A percentile compares a stretch with the other conserved stretches of the same genome.
Evolutionary conservation across 2,113 vertebrate genomes (phyloP).

Genomic region (Chloropsis cyanopogon): DNA sequence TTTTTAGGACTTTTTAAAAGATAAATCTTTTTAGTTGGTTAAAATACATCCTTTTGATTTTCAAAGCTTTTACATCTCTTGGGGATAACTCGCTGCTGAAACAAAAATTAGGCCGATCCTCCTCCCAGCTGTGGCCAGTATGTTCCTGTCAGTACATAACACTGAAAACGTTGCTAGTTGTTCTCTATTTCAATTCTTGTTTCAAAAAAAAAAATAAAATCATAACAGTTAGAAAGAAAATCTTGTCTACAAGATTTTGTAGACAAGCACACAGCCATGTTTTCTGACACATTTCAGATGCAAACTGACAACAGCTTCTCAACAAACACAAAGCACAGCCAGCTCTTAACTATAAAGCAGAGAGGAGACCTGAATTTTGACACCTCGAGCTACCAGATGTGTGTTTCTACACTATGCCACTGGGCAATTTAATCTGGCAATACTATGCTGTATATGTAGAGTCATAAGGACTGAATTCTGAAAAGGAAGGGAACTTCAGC

Average conservation of each 20-base stretch:
- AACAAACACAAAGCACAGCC: neutral
- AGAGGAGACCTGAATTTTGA: neutral
- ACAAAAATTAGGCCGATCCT: neutral
- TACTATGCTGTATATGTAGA: neutral
- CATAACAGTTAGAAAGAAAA: neutral
- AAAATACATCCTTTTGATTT: neutral
- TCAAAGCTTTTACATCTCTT: neutral
- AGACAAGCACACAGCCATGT: neutral
- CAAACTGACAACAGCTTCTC: neutral
- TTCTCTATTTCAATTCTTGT: neutral
- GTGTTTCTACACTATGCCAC: neutral
- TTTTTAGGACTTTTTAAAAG: neutral
- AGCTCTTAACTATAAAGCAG: neutral
- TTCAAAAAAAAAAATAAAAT: neutral
- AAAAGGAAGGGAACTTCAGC: neutral
- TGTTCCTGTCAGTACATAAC: neutral
- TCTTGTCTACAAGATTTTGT: neutral
- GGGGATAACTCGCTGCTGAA: neutral
- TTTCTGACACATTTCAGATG: neutral
- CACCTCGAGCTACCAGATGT: neutral
- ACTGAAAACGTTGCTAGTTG: neutral
- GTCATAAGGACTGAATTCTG: neutral
- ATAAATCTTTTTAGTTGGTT: neutral
- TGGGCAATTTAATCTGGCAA: neutral
- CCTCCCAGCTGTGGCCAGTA: neutral